Evolutionary conservation across 2,888 invertebrate genomes (phyloP), one percentile per base, ranked within the genome.

Genomic region (Eumerus sabulonum): DNA sequence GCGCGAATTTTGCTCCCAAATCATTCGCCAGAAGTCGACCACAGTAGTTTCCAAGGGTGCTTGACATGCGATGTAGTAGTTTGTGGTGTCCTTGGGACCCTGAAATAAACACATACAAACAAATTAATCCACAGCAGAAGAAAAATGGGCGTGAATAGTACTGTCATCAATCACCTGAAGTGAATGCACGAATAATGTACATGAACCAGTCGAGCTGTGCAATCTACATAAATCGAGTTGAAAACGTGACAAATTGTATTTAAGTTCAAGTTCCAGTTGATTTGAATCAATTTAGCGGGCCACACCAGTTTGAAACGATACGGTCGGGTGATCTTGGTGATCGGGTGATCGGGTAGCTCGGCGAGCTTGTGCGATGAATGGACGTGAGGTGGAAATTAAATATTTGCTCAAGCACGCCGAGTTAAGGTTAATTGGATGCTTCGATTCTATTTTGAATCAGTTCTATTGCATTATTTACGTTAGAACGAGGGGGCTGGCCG

Each of bases 1-100:
- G 84, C 95, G 92, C 12, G 93, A 92, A 88, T 97, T 96, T 87
- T 98, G 97, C 85, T 98, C 97, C 98, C 98, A 98, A 57, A 97
- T 92, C 98, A 98, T 97, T 47, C 96, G 92, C 98, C 98, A 98
- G 88, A 98, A 97, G 89, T 98, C 98, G 35, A 91, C 90, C 0
- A 96, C 93, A 0, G 97, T 98, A 82, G 93, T 92, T 68, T 94
- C 92, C 82, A 97, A 90, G 0, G 98, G 98, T 9, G 96, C 97
- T 89, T 98, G 98, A 84, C 96, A 95, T 14, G 96, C 96, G 38
- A 98, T 96, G 89, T 98, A 98, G 87, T 94, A 95, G 84, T 94
- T 94, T 27, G 92, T 92, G 16, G 93, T 92, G 85, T 94, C 94
- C 84, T 94, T 95, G 0, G 96, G 95, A 59, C 98, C 98, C 96